phyloP scores from a whole-genome alignment of 2,888 invertebrate genomes.

The Caenorhabditis zanzibari region DNA sequence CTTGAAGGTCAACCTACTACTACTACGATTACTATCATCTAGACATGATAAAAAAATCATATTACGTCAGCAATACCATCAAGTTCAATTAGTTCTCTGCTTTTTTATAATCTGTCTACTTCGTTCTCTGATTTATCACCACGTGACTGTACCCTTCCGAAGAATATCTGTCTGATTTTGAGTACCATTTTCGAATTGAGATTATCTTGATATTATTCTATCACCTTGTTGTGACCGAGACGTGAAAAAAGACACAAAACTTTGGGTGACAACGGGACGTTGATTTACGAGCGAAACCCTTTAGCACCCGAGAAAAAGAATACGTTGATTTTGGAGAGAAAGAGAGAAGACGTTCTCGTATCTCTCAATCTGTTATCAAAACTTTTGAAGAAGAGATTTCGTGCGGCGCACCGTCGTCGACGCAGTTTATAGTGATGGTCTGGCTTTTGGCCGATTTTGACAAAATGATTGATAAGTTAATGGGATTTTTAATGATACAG shows the following conservation, averaged over 20 bases:
- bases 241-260: slow-evolving; percentile 55
- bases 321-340: slow-evolving; percentile 11
- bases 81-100: slow-evolving; percentile 4
- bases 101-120: neutral
- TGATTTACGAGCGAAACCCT: slow-evolving; percentile 58
- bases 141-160: slow-evolving; percentile 6
- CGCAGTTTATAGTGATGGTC: neutral
- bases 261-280: slow-evolving; percentile 22
- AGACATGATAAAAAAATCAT: neutral
- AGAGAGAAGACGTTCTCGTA: slow-evolving; percentile 39
- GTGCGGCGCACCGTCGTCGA: neutral
- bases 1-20: neutral
- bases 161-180: slow-evolving; percentile 5
- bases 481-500: slow-evolving; percentile 25
- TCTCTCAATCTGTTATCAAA: slow-evolving; percentile 38
- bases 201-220: neutral
- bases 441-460: slow-evolving; percentile 53
- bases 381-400: slow-evolving; percentile 44
- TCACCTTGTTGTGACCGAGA: slow-evolving; percentile 34
- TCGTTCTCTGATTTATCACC: slow-evolving; percentile 3
- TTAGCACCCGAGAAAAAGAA: slow-evolving; percentile 26
- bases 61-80: neutral
- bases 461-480: slow-evolving; percentile 52
- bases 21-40: neutral
- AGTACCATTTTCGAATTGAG: neutral